phyloP scores from a whole-genome alignment of 1,140 invertebrate genomes.

The Drosophila teissieri region DNA sequence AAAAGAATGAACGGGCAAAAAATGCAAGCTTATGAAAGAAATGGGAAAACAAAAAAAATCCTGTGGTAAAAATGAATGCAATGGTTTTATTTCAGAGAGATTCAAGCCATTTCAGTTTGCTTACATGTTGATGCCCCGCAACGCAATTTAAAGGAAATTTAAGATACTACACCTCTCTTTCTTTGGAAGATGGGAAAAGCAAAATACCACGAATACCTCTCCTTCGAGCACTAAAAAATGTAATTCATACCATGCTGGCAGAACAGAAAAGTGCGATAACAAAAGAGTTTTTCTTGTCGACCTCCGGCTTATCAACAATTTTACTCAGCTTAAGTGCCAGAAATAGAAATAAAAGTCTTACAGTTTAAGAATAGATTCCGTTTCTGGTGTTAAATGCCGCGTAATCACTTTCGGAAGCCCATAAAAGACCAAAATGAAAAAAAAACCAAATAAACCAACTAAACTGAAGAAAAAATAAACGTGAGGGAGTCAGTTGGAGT shows the following conservation, averaged over 20 bases:
- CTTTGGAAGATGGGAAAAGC: neutral
- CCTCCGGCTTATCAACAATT: constrained; percentile 31
- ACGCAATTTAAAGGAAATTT: neutral
- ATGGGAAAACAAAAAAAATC: constrained; percentile 15
- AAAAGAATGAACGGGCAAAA: constrained; percentile 27
- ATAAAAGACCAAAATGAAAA: constrained; percentile 28
- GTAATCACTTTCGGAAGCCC: constrained; percentile 79
- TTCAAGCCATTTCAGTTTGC: neutral
- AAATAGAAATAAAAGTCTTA: constrained; percentile 50
- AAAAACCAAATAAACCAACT: constrained; percentile 32
- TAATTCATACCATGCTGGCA: constrained; percentile 18
- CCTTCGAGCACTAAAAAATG: neutral
- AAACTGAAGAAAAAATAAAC: neutral
- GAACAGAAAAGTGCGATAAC: constrained; percentile 10
- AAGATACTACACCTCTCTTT: too few relatives aligned
- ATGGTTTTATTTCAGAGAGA: constrained; percentile 8
- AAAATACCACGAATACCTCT: neutral
- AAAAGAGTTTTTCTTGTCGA: constrained; percentile 30
- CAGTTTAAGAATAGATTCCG: constrained; percentile 17
- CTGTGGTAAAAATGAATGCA: neutral
- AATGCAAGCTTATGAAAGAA: constrained; percentile 26
- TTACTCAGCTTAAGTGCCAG: constrained; percentile 12
- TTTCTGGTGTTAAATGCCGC: constrained; percentile 62
- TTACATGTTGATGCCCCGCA: too few relatives aligned
- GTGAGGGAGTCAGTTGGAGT: constrained; percentile 31